Conservation (phyloP, 2,113 vertebrate species). For the Osmerus eperlanus region DNA sequence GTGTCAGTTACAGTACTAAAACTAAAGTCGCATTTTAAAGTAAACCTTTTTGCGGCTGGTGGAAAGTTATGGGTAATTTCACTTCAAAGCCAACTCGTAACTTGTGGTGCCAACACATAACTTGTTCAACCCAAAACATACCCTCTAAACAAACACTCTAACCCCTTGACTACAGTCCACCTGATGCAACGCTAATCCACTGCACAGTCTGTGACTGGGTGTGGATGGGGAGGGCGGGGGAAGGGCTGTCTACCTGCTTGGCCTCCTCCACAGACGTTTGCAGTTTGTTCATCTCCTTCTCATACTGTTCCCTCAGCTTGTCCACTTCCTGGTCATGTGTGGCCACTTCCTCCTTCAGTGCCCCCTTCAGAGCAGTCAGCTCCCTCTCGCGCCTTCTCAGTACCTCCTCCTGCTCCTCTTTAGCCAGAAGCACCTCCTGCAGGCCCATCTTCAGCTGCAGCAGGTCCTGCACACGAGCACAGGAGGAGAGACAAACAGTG, state of each 20-base stretch:
- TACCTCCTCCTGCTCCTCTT: constrained; percentile 90
- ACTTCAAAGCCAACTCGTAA: constrained; percentile 26
- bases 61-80: constrained; percentile 30
- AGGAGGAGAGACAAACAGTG: neutral
- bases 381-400: constrained; percentile 88
- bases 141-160: neutral
- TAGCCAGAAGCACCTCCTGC: constrained; percentile 79
- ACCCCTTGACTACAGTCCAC: constrained; percentile 7
- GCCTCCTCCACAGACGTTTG: constrained; percentile 77
- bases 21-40: neutral
- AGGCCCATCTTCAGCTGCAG: constrained; percentile 84
- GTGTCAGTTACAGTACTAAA: neutral
- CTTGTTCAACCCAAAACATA: constrained; percentile 25
- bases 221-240: constrained; percentile 24
- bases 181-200: constrained; percentile 44
- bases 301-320: constrained; percentile 86
- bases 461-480: constrained; percentile 75
- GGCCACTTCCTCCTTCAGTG: constrained; percentile 94
- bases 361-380: constrained; percentile 91
- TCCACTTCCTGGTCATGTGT: constrained; percentile 92
- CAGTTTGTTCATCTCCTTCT: constrained; percentile 79
- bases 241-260: constrained; percentile 75
- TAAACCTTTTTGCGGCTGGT: constrained; percentile 12
- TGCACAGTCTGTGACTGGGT: constrained; percentile 31
- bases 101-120: constrained; percentile 23